Evolutionary conservation across 2,797 vertebrate genomes (phyloP).

Genomic region (Poecilia velifera): DNA sequence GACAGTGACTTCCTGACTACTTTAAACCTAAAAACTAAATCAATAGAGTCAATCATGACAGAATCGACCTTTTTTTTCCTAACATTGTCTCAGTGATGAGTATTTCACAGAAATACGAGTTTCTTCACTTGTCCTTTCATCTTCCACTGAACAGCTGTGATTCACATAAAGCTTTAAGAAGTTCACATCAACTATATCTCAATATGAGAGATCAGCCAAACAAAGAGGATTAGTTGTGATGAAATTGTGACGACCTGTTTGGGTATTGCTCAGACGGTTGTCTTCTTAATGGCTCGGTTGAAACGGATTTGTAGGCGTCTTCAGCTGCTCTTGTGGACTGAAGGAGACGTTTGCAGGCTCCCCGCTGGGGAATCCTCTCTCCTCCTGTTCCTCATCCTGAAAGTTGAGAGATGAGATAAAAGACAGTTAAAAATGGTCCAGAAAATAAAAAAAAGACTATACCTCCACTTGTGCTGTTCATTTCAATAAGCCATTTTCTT

Average conservation of each 20-base stretch:
- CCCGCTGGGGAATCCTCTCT: constrained; percentile 13
- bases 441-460: background rate
- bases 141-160: constrained; percentile 13
- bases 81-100: background rate
- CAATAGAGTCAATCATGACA: background rate
- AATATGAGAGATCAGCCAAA: constrained; percentile 53
- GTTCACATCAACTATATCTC: constrained; percentile 36
- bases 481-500: background rate
- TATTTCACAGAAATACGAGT: constrained; percentile 32
- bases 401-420: constrained; percentile 11
- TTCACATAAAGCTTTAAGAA: constrained; percentile 26
- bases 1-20: background rate
- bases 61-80: background rate
- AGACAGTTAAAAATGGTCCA: background rate
- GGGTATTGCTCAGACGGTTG: constrained; percentile 9
- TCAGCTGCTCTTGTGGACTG: constrained; percentile 16
- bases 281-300: constrained; percentile 36
- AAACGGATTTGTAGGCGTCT: constrained; percentile 44
- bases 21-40: background rate
- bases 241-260: constrained; percentile 24
- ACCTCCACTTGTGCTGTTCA: background rate
- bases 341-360: constrained; percentile 3
- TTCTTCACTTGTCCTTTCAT: background rate
- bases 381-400: constrained; percentile 81
- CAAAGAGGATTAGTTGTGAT: constrained; percentile 17